These are phyloP conservation scores for Drosophila pseudoobscura DNA, from an alignment of 1,140 invertebrate genomes.

Conservation along the genomic window DNA sequence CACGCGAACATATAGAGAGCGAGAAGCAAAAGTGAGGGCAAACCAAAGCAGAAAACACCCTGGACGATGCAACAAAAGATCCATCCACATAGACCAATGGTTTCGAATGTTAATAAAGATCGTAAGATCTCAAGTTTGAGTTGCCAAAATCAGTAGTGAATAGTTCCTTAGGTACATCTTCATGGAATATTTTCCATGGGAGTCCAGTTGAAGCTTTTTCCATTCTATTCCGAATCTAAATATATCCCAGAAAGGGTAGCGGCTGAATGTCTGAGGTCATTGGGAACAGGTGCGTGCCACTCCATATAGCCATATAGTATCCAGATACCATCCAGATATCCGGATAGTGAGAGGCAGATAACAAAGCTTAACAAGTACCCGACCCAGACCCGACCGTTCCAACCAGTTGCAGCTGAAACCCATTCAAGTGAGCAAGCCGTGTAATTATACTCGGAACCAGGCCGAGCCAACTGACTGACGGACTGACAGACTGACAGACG, in stretches of 20 bases:
- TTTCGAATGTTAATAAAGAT: no score
- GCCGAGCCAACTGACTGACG: slow-evolving; percentile 15
- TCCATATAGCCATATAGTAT: neutral
- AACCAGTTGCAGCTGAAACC: slow-evolving; percentile 25
- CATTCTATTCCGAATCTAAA: slow-evolving; percentile 4
- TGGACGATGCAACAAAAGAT: neutral
- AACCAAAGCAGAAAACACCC: neutral
- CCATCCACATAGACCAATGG: no score
- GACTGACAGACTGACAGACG: slow-evolving; percentile 5
- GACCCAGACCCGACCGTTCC: neutral
- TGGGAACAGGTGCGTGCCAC: slow-evolving; percentile 26
- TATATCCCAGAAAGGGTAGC: slow-evolving; percentile 32
- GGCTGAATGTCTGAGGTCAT: slow-evolving; percentile 38
- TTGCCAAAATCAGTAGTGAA: no score
- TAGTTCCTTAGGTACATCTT: no score
- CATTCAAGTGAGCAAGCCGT: slow-evolving; percentile 13
- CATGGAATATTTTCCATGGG: no score
- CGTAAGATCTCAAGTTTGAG: no score
- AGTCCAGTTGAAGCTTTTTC: neutral
- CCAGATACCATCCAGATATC: neutral
- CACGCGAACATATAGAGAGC: slow-evolving; percentile 43
- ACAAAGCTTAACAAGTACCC: slow-evolving; percentile 18
- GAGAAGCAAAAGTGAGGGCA: neutral
- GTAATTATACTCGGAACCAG: slow-evolving; percentile 32
- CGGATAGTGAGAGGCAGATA: slow-evolving; percentile 39